These are phyloP conservation scores for Cephus pulcher DNA, from an alignment of 2,888 invertebrate genomes.

Conservation along the genomic window DNA sequence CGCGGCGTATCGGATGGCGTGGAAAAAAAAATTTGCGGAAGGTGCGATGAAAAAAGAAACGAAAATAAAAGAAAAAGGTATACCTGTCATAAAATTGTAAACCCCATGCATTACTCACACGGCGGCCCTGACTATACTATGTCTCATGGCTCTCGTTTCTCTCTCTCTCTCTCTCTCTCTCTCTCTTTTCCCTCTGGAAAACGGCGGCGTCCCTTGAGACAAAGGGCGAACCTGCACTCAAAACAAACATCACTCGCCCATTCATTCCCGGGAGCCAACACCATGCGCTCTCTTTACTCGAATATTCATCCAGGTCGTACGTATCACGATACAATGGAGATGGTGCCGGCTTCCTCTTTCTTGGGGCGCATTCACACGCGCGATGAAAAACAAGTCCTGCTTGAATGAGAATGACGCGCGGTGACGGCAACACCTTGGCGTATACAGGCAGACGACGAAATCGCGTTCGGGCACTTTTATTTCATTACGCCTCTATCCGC, in stretches of 20 bases:
- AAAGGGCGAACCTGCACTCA: slow-evolving; percentile 62
- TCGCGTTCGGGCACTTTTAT: background rate
- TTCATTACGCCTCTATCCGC: background rate
- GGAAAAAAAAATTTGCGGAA: slow-evolving; percentile 16
- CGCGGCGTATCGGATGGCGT: background rate
- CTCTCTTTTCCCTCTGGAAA: slow-evolving; percentile 2
- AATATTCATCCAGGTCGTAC: slow-evolving; percentile 8
- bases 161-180: background rate
- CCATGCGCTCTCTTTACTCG: background rate
- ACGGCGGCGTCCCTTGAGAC: slow-evolving; percentile 53
- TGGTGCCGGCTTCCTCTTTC: slow-evolving; percentile 43
- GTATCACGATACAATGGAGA: slow-evolving; percentile 44
- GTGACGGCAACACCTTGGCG: slow-evolving; percentile 49
- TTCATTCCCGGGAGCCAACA: slow-evolving; percentile 36
- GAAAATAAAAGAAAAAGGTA: slow-evolving; percentile 29
- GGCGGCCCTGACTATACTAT: background rate
- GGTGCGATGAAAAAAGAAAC: slow-evolving; percentile 17
- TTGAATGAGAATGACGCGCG: slow-evolving; percentile 38
- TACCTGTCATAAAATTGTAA: background rate
- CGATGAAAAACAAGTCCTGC: slow-evolving; percentile 53
- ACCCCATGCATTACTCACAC: background rate
- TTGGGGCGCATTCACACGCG: slow-evolving; percentile 53
- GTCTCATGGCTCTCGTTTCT: background rate
- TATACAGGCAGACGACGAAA: slow-evolving; percentile 11
- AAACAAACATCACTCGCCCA: slow-evolving; percentile 60